Evolutionary conservation across 2,113 vertebrate genomes (phyloP), one percentile per base, ranked within the genome.

Genomic region (Ibidorhyncha struthersii): DNA sequence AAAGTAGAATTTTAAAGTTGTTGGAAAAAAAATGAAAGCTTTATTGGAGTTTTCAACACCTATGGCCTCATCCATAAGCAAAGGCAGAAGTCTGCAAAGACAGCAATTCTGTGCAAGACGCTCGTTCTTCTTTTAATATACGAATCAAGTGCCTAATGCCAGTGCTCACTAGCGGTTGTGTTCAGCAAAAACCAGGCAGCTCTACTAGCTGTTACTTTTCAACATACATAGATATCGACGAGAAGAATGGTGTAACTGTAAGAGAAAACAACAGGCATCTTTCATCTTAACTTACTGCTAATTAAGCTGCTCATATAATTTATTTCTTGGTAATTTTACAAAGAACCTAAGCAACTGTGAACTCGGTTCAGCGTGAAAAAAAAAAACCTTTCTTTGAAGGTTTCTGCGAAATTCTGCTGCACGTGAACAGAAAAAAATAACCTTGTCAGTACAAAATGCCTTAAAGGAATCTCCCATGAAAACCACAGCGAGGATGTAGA

Each of bases 391-490:
- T 94, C 91, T 98, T 95, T 97, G 97, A 97, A 96, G 96, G 86
- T 76, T 96, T 97, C 95, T 96, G 86, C 55, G 32, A 97, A 97
- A 96, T 96, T 96, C 92, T 91, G 86, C 67, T 12, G 43, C 91
- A 89, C 38, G 49, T 89, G 86, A 86, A 91, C 47, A 85, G 89
- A 86, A 90, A 95, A 96, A 97, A 91, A 96, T 90, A 96, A 92
- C 96, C 93, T 95, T 97, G 98, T 97, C 98, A 97, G 96, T 95
- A 96, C 89, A 94, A 97, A 97, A 98, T 96, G 97, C 98, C 97
- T 98, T 96, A 86, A 97, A 98, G 97, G 97, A 96, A 96, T 97
- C 97, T 97, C 96, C 94, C 93, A 93, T 96, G 91, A 86, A 93
- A 98, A 96, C 88, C 52, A 73, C 97, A 78, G 95, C 8, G 22